These are phyloP conservation scores for Brachionus asplanchnoidis DNA, from an alignment of 1,140 invertebrate species.

Conservation along the genomic window DNA sequence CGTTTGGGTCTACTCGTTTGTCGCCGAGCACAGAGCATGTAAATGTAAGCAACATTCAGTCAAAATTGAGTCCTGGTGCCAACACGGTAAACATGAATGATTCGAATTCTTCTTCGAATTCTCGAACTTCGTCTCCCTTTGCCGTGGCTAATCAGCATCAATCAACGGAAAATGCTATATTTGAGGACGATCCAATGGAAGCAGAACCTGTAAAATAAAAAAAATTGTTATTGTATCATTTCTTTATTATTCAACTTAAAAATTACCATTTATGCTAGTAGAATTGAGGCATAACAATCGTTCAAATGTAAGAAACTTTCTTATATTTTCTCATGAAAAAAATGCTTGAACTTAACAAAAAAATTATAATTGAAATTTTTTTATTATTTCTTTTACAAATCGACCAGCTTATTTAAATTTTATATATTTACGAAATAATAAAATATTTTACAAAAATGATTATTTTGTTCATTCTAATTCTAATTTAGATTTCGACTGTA, in stretches of 20 bases:
- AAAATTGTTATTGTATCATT: not conserved
- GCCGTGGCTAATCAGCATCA: not conserved
- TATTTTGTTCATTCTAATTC: no score
- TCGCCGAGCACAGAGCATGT: conserved; percentile 1
- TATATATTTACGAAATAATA: not conserved
- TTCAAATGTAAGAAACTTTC: not conserved
- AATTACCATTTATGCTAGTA: not conserved
- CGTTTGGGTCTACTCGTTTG: not conserved
- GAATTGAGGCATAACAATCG: not conserved
- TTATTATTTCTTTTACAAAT: not conserved
- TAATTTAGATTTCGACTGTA: no score
- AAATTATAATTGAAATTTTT: not conserved
- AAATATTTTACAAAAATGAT: not conserved
- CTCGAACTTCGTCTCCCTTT: not conserved
- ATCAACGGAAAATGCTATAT: not conserved
- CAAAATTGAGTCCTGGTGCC: conserved; percentile 8
- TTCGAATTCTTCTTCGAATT: conserved; percentile 20
- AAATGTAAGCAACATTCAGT: not conserved
- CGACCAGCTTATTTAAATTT: not conserved
- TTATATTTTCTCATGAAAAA: not conserved
- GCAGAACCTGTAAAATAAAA: conserved; percentile 31
- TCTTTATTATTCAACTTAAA: not conserved
- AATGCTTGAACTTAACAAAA: not conserved
- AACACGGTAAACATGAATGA: conserved; percentile 18
- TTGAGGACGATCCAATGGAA: conserved; percentile 28